phyloP scores from a whole-genome alignment of 2,888 invertebrate species.

The Ornithoptera priamus region DNA sequence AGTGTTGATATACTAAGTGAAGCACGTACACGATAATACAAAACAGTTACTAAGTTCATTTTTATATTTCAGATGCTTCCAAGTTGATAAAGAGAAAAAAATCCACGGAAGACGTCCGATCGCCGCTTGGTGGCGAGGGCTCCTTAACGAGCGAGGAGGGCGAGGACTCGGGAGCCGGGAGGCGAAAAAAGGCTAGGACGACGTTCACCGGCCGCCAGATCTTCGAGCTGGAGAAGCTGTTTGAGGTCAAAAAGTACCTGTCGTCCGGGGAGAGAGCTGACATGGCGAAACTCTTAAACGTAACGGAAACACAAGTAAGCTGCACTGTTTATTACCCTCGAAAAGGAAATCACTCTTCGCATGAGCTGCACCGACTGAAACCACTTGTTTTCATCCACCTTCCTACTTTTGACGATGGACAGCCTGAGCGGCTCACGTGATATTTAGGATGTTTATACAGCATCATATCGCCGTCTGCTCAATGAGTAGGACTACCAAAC shows the following conservation, averaged over 20 bases:
- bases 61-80: slow-evolving; percentile 54
- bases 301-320: slow-evolving; percentile 97
- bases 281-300: slow-evolving; percentile 95
- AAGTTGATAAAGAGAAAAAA: slow-evolving; percentile 72
- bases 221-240: slow-evolving; percentile 97
- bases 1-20: too few relatives aligned
- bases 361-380: too few relatives aligned
- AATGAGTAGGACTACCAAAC: too few relatives aligned
- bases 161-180: slow-evolving; percentile 79
- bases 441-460: too few relatives aligned
- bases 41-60: background rate
- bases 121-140: slow-evolving; percentile 68
- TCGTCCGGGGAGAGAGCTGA: slow-evolving; percentile 96
- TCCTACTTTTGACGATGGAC: too few relatives aligned
- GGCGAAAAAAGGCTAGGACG: slow-evolving; percentile 94
- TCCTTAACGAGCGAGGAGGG: slow-evolving; percentile 72
- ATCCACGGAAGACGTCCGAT: slow-evolving; percentile 68
- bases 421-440: too few relatives aligned
- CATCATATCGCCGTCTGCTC: too few relatives aligned
- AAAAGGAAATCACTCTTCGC: too few relatives aligned
- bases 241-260: slow-evolving; percentile 97
- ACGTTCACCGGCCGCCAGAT: slow-evolving; percentile 98
- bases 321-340: background rate
- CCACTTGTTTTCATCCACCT: too few relatives aligned
- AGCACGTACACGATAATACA: background rate